Evolutionary conservation across 2,888 invertebrate species (phyloP).

Genomic region (Cephus pulcher): DNA sequence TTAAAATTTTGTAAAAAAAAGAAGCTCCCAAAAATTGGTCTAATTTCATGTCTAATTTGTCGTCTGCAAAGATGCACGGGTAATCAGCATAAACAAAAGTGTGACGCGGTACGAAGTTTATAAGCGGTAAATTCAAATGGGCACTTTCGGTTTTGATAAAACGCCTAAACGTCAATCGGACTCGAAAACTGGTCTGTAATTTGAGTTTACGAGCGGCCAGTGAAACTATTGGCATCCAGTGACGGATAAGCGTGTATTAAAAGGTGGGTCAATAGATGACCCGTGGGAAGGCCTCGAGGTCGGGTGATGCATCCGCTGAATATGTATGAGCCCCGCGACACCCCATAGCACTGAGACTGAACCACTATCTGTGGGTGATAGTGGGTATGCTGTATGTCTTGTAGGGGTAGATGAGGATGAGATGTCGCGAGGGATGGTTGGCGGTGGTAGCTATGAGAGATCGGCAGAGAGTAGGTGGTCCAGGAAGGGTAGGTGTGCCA

Average conservation of each 20-base stretch:
- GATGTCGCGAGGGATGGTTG: neutral
- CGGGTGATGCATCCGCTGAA: conserved; percentile 74
- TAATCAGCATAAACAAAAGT: neutral
- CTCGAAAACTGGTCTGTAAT: conserved; percentile 64
- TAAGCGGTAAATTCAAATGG: conserved; percentile 11
- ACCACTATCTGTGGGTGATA: conserved; percentile 66
- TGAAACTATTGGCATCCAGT: conserved; percentile 54
- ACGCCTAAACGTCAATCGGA: conserved; percentile 64
- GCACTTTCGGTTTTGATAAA: conserved; percentile 57
- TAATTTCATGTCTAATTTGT: neutral
- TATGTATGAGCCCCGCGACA: conserved; percentile 73
- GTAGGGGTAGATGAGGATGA: conserved; percentile 48
- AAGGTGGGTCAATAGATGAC: conserved; percentile 59
- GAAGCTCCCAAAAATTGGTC: neutral
- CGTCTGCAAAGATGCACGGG: neutral
- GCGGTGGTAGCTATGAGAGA: neutral
- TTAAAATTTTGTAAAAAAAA: neutral
- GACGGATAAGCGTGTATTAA: neutral
- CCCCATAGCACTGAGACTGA: conserved; percentile 59
- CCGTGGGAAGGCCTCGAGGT: conserved; percentile 49
- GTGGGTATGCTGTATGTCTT: conserved; percentile 63
- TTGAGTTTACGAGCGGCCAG: conserved; percentile 54
- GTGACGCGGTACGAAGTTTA: neutral
- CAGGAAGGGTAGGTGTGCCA: conserved; percentile 3
- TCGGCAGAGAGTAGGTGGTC: neutral